Percentiles rank a stretch among this genome's conserved stretches.
Evolutionary conservation across 2,888 invertebrate genomes (phyloP).

Genomic region (Ditylenchus weischeri): DNA sequence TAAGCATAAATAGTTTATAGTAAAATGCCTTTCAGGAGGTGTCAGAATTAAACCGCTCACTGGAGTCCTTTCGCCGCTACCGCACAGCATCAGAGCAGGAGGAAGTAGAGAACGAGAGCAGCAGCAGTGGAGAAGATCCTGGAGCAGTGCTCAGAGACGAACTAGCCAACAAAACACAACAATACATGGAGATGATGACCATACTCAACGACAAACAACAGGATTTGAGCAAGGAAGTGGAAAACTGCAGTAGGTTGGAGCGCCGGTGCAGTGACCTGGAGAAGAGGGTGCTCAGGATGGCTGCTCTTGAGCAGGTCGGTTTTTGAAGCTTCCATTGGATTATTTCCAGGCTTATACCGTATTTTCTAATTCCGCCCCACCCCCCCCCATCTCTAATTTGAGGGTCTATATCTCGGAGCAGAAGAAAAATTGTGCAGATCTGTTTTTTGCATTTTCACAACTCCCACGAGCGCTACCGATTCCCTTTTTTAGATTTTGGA

Average conservation of each 20-base stretch:
- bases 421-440: too few species aligned
- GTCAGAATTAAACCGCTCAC: slow-evolving; percentile 13
- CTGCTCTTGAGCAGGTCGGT: slow-evolving; percentile 21
- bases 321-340: too few species aligned
- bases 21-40: slow-evolving; percentile 10
- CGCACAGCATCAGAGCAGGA: too few species aligned
- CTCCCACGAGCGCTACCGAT: too few species aligned
- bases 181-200: slow-evolving; percentile 28
- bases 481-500: too few species aligned
- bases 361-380: too few species aligned
- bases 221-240: slow-evolving; percentile 27
- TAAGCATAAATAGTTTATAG: too few species aligned
- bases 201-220: slow-evolving; percentile 38
- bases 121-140: neutral
- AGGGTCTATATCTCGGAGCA: too few species aligned
- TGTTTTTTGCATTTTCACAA: too few species aligned
- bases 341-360: too few species aligned
- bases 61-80: slow-evolving; percentile 7
- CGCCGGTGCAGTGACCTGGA: slow-evolving; percentile 13
- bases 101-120: neutral
- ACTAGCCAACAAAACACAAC: slow-evolving; percentile 35
- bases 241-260: slow-evolving; percentile 18
- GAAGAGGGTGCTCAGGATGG: slow-evolving; percentile 1
- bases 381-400: too few species aligned
- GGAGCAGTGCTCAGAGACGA: slow-evolving; percentile 16